Evolutionary conservation across 2,113 vertebrate species (phyloP).

Genomic region (Ariopsis seemanni): DNA sequence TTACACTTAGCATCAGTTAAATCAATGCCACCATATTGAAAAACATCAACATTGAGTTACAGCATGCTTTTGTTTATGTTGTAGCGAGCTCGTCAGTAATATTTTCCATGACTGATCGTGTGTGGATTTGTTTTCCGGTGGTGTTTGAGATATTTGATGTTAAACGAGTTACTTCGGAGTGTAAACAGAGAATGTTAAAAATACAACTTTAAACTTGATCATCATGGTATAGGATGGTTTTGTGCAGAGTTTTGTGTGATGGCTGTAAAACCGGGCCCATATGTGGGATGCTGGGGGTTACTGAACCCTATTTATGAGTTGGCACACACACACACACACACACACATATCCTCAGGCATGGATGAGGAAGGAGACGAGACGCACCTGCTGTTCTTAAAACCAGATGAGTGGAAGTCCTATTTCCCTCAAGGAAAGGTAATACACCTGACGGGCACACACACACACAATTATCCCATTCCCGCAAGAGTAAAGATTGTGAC

Average conservation of each 20-base stretch:
- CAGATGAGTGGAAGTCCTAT: conserved; percentile 44
- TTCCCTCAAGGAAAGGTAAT: conserved; percentile 6
- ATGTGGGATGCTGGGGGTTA: conserved; percentile 36
- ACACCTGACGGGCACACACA: conserved; percentile 8
- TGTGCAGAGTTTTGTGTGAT: not conserved
- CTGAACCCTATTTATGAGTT: conserved; percentile 46
- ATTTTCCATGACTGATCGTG: not conserved
- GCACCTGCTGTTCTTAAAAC: conserved; percentile 47
- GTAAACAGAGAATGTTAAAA: too few relatives aligned
- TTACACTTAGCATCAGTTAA: not conserved
- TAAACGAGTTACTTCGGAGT: too few relatives aligned
- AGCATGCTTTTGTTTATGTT: not conserved
- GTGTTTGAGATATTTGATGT: not conserved
- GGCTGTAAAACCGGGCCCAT: conserved; percentile 23
- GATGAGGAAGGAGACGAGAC: conserved; percentile 31
- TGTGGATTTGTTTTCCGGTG: not conserved
- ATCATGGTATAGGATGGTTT: not conserved
- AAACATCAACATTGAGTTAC: not conserved
- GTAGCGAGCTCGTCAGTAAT: not conserved
- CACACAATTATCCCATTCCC: not conserved
- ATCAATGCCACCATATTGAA: not conserved
- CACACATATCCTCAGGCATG: conserved; percentile 40
- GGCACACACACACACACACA: conserved; percentile 31
- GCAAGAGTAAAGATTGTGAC: not conserved
- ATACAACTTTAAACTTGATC: not conserved